Evolutionary conservation across 2,888 invertebrate genomes (phyloP).

Genomic region (Rhagonycha lutea): DNA sequence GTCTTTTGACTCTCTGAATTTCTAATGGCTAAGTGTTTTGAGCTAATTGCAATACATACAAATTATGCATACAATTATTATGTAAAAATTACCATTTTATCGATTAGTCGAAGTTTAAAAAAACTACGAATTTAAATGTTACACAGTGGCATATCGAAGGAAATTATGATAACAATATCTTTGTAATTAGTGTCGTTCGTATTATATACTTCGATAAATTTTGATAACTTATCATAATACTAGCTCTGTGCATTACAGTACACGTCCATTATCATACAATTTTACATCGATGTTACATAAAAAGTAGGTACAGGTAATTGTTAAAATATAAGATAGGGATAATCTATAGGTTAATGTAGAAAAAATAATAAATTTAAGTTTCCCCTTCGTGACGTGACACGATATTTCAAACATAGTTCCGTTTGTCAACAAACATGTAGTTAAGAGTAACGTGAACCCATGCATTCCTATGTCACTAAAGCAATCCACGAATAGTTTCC

Average conservation of each 20-base stretch:
- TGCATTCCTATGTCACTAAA: slow-evolving; percentile 43
- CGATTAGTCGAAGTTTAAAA: neutral
- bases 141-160: slow-evolving; percentile 25
- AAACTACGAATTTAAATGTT: neutral
- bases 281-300: slow-evolving; percentile 3
- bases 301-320: slow-evolving; percentile 4
- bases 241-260: slow-evolving; percentile 38
- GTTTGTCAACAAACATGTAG: slow-evolving; percentile 45
- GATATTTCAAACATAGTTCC: slow-evolving; percentile 34
- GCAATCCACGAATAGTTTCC: slow-evolving; percentile 41
- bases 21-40: neutral
- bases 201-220: slow-evolving; percentile 31
- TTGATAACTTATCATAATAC: slow-evolving; percentile 35
- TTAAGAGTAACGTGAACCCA: slow-evolving; percentile 42
- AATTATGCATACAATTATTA: neutral
- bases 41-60: neutral
- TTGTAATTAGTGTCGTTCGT: slow-evolving; percentile 39
- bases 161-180: slow-evolving; percentile 32
- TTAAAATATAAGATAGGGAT: neutral
- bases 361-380: slow-evolving; percentile 7
- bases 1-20: neutral
- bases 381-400: neutral
- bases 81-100: neutral
- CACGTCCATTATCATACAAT: slow-evolving; percentile 23
- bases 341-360: neutral